Evolutionary conservation across 2,113 vertebrate genomes (phyloP), one percentile per base, ranked within the genome.

Genomic region (Gymnorhina tibicen): DNA sequence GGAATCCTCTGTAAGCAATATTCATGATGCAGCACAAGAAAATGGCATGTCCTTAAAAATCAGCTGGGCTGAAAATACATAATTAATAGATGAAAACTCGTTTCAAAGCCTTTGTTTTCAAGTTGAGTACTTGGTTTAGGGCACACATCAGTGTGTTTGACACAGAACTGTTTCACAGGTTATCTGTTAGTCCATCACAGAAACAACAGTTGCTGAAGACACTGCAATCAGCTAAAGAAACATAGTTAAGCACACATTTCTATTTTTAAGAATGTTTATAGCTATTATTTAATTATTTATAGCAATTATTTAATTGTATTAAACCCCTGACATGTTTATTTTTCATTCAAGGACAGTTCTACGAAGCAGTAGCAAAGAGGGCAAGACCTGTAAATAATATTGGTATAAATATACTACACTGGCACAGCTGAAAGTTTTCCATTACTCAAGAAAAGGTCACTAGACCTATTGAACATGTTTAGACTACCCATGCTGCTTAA

Each of bases 371-470:
- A 95, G 86, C 82, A 86, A 89, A 55, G 83, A 96, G 85, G 66
- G 63, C 74, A 96, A 94, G 92, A 88, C 79, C 95, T 95, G 94
- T 94, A 96, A 98, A 97, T 98, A 97, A 97, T 97, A 96, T 91
- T 81, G 89, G 87, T 97, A 96, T 97, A 97, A 97, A 96, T 97
- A 97, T 86, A 96, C 85, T 95, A 72, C 74, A 76, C 28, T 95
- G 96, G 91, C 88, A 91, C 82, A 92, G 89, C 87, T 91, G 78
- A 83, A 95, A 94, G 70, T 96, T 97, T 97, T 97, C 97, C 95
- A 95, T 92, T 96, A 95, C 96, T 95, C 59, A 89, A 66, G 92
- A 93, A 97, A 98, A 97, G 95, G 97, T 97, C 97, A 97, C 70
- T 95, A 96, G 95, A 94, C 95, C 50, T 93, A 96, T 64, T 95